Evolutionary conservation across 2,888 invertebrate genomes (phyloP).

Genomic region (Drosophila prostipennis): DNA sequence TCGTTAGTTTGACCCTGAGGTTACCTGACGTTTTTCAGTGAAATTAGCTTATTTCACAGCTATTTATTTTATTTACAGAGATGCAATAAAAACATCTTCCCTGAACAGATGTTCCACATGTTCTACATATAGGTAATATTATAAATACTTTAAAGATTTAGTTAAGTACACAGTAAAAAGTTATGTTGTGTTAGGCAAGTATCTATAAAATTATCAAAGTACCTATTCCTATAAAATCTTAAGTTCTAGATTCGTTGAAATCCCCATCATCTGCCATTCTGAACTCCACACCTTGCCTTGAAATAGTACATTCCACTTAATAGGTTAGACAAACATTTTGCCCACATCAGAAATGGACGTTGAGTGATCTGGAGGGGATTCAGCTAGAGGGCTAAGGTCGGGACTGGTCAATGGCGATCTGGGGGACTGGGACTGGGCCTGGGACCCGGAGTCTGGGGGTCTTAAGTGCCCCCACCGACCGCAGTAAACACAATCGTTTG

Average conservation of each 20-base stretch:
- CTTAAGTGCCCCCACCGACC: slow-evolving; percentile 28
- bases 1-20: too few relatives aligned
- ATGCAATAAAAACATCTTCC: not conserved
- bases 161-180: too few relatives aligned
- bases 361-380: slow-evolving; percentile 24
- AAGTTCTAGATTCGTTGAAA: not conserved
- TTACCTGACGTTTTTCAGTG: too few relatives aligned
- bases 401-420: slow-evolving; percentile 7
- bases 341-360: slow-evolving; percentile 34
- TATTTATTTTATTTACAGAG: not conserved
- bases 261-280: not conserved
- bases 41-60: too few relatives aligned
- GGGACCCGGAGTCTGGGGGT: slow-evolving; percentile 7
- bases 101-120: not conserved
- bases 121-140: too few relatives aligned
- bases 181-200: too few relatives aligned
- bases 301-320: slow-evolving; percentile 21
- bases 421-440: not conserved
- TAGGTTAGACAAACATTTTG: slow-evolving; percentile 20
- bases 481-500: slow-evolving; percentile 39
- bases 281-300: slow-evolving; percentile 7
- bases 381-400: slow-evolving; percentile 6
- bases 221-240: not conserved
- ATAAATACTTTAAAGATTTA: too few relatives aligned
- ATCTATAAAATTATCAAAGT: not conserved